Percentiles rank a stretch among this genome's conserved stretches.
Conservation (phyloP, 2,113 vertebrate species). For the Dermatemys mawii region DNA sequence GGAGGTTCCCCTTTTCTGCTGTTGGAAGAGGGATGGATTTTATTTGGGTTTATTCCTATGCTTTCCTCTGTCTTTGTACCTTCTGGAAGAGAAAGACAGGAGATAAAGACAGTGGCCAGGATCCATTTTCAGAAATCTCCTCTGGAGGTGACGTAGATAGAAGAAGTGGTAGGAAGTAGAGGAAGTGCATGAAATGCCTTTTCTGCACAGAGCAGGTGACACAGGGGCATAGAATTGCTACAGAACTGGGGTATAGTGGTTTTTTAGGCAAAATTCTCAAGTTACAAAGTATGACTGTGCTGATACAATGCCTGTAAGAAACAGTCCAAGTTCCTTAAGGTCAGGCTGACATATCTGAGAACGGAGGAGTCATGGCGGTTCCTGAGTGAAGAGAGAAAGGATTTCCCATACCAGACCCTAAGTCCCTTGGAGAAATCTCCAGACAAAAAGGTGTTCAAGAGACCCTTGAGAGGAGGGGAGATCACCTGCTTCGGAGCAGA, state of each 20-base stretch:
- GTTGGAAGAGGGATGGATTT: constrained; percentile 36
- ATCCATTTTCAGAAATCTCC: constrained; percentile 31
- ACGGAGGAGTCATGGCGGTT: not conserved
- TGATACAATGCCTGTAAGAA: not conserved
- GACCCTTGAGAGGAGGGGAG: not conserved
- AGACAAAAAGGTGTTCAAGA: not conserved
- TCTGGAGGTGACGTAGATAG: constrained; percentile 38
- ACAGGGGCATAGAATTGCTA: not conserved
- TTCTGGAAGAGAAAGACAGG: constrained; percentile 33
- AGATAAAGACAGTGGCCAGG: constrained; percentile 63
- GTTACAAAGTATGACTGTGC: not conserved
- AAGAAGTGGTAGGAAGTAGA: constrained; percentile 3
- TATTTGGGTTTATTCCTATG: constrained; percentile 47
- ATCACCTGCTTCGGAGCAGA: not conserved
- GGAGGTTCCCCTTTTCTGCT: constrained; percentile 17
- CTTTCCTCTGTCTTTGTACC: constrained; percentile 44
- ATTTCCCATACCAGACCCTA: not conserved
- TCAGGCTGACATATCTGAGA: not conserved
- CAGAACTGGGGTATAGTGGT: not conserved
- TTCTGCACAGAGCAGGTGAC: not conserved
- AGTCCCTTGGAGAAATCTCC: not conserved
- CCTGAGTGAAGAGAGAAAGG: not conserved
- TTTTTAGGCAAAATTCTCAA: not conserved
- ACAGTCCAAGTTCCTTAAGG: constrained; percentile 9
- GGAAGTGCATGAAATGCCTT: not conserved